A percentile compares a stretch with the other conserved stretches of the same genome.
phyloP scores from a whole-genome alignment of 2,113 vertebrate species.

The Brachyhypopomus occidentalis region DNA sequence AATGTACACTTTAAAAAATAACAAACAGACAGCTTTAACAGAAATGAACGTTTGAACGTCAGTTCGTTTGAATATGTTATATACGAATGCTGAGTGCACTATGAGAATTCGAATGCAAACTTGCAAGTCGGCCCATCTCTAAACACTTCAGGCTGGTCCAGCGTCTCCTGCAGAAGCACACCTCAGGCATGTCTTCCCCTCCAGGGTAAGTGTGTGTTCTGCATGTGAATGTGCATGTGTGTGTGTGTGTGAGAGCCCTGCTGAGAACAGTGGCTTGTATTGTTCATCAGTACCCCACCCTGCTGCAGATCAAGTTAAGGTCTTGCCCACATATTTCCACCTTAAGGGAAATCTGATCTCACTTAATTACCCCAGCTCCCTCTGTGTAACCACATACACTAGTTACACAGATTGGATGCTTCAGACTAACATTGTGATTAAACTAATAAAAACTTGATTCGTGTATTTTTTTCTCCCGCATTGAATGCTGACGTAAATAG shows the following conservation, averaged over 20 bases:
- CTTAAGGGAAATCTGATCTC: slow-evolving; percentile 67
- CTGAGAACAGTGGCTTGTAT: slow-evolving; percentile 71
- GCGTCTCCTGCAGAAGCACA: neutral
- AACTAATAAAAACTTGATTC: neutral
- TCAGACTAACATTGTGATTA: neutral
- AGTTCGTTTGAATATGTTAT: too few relatives aligned
- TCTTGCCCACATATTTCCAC: slow-evolving; percentile 73
- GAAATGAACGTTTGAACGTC: too few relatives aligned
- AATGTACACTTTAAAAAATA: too few relatives aligned
- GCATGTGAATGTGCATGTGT: slow-evolving; percentile 1
- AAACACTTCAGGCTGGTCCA: neutral
- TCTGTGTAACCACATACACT: neutral
- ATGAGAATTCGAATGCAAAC: too few relatives aligned
- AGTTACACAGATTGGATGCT: neutral
- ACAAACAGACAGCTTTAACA: too few relatives aligned
- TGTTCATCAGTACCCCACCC: slow-evolving; percentile 69
- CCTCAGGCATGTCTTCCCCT: slow-evolving; percentile 66
- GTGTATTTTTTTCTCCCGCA: too few relatives aligned
- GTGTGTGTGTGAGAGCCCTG: slow-evolving; percentile 59
- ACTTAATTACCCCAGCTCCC: neutral
- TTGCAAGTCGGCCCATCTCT: too few relatives aligned
- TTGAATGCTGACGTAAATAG: too few relatives aligned
- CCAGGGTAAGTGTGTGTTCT: slow-evolving; percentile 36
- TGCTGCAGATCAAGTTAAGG: slow-evolving; percentile 70
- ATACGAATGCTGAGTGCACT: too few relatives aligned